Evolutionary conservation across 2,888 invertebrate genomes (phyloP).

Genomic region (Rhagonycha lutea): DNA sequence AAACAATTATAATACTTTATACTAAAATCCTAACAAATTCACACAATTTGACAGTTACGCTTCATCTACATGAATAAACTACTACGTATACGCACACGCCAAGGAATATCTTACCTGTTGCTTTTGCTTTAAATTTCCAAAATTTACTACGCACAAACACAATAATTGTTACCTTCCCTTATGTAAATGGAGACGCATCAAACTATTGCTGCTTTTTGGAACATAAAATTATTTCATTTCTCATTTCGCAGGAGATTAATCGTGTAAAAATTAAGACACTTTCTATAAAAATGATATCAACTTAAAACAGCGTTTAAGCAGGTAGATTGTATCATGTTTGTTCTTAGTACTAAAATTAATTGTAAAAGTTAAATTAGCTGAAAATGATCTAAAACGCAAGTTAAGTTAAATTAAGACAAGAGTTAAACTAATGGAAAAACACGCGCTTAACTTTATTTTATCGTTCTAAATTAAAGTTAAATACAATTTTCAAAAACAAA

Average conservation of each 20-base stretch:
- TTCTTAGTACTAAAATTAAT: background rate
- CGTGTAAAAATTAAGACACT: background rate
- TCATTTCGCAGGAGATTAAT: background rate
- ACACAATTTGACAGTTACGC: background rate
- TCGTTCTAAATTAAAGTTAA: background rate
- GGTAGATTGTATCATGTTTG: background rate
- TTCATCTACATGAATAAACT: background rate
- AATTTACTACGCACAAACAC: background rate
- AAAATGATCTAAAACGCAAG: slow-evolving; percentile 1
- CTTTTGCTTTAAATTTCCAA: background rate
- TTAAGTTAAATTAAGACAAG: background rate
- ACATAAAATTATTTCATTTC: background rate
- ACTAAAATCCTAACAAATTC: slow-evolving; percentile 18
- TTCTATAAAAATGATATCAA: background rate
- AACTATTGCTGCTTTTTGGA: background rate
- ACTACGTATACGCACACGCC: background rate
- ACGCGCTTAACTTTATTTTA: background rate
- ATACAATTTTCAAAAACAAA: background rate
- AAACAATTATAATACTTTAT: slow-evolving; percentile 4
- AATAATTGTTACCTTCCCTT: background rate
- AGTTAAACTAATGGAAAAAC: background rate
- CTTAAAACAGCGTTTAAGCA: background rate
- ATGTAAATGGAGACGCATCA: background rate
- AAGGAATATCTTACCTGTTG: background rate
- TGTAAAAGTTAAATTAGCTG: background rate